Percentiles rank a stretch among this genome's conserved stretches.
These are phyloP conservation scores for Smittia sp. DNA, from an alignment of 2,888 invertebrate species.

Conservation along the genomic window DNA sequence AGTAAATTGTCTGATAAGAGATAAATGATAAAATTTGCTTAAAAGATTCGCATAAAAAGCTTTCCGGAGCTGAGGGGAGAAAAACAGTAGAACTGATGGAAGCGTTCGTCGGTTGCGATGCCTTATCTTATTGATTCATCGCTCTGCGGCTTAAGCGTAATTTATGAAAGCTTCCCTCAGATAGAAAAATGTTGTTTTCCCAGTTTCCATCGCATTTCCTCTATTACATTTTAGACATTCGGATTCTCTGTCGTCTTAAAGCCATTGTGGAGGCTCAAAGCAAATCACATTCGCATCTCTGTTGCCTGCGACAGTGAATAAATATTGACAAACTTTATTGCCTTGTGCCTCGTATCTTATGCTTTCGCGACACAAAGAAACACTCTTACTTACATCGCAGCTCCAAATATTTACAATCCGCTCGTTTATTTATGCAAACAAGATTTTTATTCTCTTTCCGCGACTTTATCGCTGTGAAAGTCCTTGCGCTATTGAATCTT, in stretches of 20 bases:
- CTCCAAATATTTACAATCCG: background rate
- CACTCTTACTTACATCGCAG: background rate
- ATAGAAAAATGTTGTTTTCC: conserved; percentile 6
- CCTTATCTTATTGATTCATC: no score
- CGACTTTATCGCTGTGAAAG: background rate
- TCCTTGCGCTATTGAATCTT: conserved; percentile 9
- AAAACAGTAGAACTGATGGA: background rate
- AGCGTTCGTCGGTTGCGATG: no score
- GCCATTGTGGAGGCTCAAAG: background rate
- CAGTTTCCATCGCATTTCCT: background rate
- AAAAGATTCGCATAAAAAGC: conserved; percentile 8
- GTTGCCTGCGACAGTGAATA: background rate
- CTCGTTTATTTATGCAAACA: background rate
- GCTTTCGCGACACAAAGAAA: background rate
- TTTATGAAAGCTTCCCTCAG: no score
- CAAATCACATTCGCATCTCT: background rate
- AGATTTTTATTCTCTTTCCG: background rate
- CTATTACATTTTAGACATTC: conserved; percentile 4
- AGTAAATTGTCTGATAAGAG: conserved; percentile 20
- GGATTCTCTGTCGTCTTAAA: background rate
- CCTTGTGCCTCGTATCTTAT: conserved; percentile 5
- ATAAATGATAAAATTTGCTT: conserved; percentile 18
- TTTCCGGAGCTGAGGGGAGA: background rate
- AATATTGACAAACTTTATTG: conserved; percentile 36
- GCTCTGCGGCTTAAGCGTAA: no score